phyloP scores from a whole-genome alignment of 2,888 invertebrate genomes.

The Latrodectus elegans region DNA sequence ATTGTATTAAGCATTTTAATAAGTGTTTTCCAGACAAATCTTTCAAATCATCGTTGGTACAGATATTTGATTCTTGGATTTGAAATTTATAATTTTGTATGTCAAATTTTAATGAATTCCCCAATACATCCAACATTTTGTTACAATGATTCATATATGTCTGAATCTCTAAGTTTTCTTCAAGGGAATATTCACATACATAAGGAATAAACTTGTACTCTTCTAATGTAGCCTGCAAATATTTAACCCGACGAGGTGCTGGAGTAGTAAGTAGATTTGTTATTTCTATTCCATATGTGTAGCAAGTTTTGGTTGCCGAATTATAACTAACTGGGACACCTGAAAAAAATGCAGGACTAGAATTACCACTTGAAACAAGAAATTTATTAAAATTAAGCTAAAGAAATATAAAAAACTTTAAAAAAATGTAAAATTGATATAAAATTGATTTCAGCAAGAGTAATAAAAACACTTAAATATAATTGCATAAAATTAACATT shows the following conservation, averaged over 20 bases:
- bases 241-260: constrained; percentile 79
- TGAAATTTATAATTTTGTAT: neutral
- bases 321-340: constrained; percentile 45
- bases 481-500: neutral
- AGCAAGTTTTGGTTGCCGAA: constrained; percentile 19
- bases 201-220: constrained; percentile 54
- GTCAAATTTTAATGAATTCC: neutral
- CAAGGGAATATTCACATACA: constrained; percentile 1
- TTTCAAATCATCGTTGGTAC: neutral
- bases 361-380: neutral
- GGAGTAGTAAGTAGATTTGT: constrained; percentile 6
- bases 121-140: constrained; percentile 3
- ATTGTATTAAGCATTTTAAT: too few relatives aligned
- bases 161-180: neutral
- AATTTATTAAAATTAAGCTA: neutral
- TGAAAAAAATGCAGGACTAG: neutral
- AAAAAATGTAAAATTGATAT: neutral
- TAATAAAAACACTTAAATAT: neutral
- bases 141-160: constrained; percentile 10
- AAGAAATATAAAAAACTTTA: neutral
- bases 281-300: constrained; percentile 47
- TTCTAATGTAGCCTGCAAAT: constrained; percentile 76
- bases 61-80: neutral
- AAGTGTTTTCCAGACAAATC: too few relatives aligned
- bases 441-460: neutral